Percentiles rank a stretch among this genome's conserved stretches.
phyloP scores from a whole-genome alignment of 1,140 invertebrate species.

The Whitmania pigra region DNA sequence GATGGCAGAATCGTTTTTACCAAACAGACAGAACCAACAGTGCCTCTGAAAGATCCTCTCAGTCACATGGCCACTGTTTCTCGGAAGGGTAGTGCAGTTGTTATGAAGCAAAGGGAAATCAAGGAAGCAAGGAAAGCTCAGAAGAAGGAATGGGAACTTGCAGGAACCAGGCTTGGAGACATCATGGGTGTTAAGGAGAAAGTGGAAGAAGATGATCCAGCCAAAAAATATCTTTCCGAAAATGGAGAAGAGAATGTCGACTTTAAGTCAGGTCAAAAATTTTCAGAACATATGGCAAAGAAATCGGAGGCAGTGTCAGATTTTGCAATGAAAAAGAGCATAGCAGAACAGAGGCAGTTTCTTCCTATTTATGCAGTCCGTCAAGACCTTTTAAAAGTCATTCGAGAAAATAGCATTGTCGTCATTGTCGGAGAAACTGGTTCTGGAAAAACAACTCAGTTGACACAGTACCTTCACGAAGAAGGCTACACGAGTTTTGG shows the following conservation, averaged over 20 bases:
- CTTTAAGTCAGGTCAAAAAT: conserved; percentile 73
- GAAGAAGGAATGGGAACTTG: conserved; percentile 97
- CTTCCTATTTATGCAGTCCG: conserved; percentile 84
- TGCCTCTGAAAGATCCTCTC: conserved; percentile 81
- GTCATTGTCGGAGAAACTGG: conserved; percentile 97
- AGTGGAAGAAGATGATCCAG: conserved; percentile 51
- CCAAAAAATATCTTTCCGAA: too few species aligned
- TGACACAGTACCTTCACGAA: conserved; percentile 90
- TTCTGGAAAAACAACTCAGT: conserved; percentile 94
- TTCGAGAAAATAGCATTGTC: conserved; percentile 85
- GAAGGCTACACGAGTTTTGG: conserved; percentile 85
- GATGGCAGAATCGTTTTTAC: conserved; percentile 98
- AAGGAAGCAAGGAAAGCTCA: conserved; percentile 65
- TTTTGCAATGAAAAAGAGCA: conserved; percentile 73
- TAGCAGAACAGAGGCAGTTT: conserved; percentile 75
- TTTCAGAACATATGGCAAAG: conserved; percentile 80
- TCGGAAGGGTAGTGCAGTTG: conserved; percentile 78
- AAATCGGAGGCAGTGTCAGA: conserved; percentile 62
- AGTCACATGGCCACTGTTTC: conserved; percentile 94
- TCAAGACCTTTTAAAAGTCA: conserved; percentile 48
- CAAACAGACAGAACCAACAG: conserved; percentile 91
- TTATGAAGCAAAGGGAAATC: conserved; percentile 79
- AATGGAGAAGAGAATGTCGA: conserved; percentile 31
- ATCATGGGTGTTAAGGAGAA: conserved; percentile 82
- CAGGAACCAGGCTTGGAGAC: conserved; percentile 88